Evolutionary conservation across 2,113 vertebrate genomes (phyloP).

Genomic region (Ophthalmolycus amberensis): DNA sequence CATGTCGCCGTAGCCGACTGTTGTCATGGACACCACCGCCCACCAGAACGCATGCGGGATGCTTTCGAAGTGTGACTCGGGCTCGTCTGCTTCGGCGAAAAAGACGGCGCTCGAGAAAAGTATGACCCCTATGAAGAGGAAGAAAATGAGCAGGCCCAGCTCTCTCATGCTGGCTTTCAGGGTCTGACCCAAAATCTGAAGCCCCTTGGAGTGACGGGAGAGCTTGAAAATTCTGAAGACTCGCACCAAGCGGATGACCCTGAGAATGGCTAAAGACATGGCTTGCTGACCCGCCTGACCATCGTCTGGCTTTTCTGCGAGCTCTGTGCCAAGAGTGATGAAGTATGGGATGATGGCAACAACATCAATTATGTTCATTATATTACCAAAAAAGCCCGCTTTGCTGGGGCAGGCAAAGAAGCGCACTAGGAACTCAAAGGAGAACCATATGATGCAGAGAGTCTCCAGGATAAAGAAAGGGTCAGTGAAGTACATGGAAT

Average conservation of each 20-base stretch:
- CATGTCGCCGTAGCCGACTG: constrained; percentile 99
- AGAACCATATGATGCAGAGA: constrained; percentile 99
- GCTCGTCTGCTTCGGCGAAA: constrained; percentile 97
- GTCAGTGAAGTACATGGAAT: constrained; percentile 93
- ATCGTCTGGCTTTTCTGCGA: constrained; percentile 95
- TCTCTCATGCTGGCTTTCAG: constrained; percentile 98
- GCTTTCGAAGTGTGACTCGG: constrained; percentile 95
- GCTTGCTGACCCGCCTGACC: constrained; percentile 97
- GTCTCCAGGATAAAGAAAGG: constrained; percentile 99
- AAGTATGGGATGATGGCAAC: constrained; percentile 99
- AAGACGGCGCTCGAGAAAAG: constrained; percentile 98
- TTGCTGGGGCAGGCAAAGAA: constrained; percentile 99
- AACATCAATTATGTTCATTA: constrained; percentile 99
- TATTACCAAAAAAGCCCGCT: constrained; percentile 97
- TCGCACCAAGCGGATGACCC: constrained; percentile 95
- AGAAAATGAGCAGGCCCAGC: constrained; percentile 95
- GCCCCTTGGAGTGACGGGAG: constrained; percentile 96
- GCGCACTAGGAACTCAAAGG: constrained; percentile 97
- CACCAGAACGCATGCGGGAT: constrained; percentile 99
- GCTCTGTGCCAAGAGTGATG: constrained; percentile 96
- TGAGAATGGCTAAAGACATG: constrained; percentile 98
- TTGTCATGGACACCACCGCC: constrained; percentile 99
- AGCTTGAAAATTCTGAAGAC: constrained; percentile 99
- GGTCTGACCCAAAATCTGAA: constrained; percentile 97
- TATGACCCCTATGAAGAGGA: constrained; percentile 99